Evolutionary conservation across 2,888 invertebrate genomes (phyloP).

Genomic region (Stomorhina lunata): DNA sequence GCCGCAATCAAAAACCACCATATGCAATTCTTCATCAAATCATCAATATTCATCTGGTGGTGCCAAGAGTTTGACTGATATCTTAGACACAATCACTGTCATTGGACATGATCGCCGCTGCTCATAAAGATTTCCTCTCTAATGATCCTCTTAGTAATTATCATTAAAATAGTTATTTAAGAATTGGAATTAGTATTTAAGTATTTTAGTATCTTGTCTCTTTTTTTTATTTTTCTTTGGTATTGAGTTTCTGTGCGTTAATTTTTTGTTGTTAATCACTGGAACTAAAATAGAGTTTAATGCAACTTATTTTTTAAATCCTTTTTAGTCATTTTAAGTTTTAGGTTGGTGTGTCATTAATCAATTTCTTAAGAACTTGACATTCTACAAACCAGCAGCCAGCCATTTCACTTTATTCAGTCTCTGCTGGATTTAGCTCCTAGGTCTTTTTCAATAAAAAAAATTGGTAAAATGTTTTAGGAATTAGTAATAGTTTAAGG

Average conservation of each 20-base stretch:
- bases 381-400: constrained; percentile 1
- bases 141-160: constrained; percentile 46
- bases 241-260: background rate
- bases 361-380: constrained; percentile 31
- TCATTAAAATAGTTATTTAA: constrained; percentile 42
- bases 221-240: too few species aligned
- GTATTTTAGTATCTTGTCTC: background rate
- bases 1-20: too few species aligned
- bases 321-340: constrained; percentile 24
- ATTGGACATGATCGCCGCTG: too few species aligned
- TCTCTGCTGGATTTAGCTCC: constrained; percentile 18
- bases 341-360: constrained; percentile 43
- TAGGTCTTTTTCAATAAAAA: background rate
- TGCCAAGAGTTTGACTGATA: background rate
- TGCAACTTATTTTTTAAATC: constrained; percentile 38
- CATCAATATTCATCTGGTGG: constrained; percentile 21
- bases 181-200: too few species aligned
- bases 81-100: background rate
- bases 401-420: background rate
- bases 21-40: too few species aligned
- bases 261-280: constrained; percentile 51
- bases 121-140: constrained; percentile 4
- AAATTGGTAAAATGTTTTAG: background rate
- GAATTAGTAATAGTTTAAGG: constrained; percentile 17
- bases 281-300: constrained; percentile 30